Percentiles rank a stretch among this genome's conserved stretches.
phyloP scores from a whole-genome alignment of 2,888 invertebrate genomes.

The Pachydiplax longipennis region DNA sequence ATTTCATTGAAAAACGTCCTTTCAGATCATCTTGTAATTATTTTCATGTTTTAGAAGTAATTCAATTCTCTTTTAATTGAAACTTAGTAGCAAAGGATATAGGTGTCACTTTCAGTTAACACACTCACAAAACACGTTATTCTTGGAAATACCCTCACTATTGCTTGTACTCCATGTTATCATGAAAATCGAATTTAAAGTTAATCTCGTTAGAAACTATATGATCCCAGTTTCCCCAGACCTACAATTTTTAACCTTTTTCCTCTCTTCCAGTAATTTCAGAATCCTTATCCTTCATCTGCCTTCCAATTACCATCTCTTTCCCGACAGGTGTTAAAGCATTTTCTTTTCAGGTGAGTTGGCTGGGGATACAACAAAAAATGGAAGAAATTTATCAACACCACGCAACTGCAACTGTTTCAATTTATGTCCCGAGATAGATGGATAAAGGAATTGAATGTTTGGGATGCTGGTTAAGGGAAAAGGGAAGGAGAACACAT shows the following conservation, averaged over 20 bases:
- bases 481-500: conserved; percentile 20
- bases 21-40: background rate
- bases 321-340: conserved; percentile 39
- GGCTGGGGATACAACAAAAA: conserved; percentile 43
- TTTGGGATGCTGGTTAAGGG: conserved; percentile 36
- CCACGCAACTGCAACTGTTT: conserved; percentile 20
- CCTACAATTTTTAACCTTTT: background rate
- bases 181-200: conserved; percentile 1
- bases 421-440: conserved; percentile 30
- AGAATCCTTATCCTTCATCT: conserved; percentile 38
- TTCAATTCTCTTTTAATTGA: background rate
- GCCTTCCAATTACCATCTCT: conserved; percentile 22
- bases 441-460: conserved; percentile 26
- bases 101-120: background rate
- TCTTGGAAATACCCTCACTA: background rate
- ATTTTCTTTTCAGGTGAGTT: conserved; percentile 44
- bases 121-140: background rate
- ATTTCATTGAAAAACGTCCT: background rate
- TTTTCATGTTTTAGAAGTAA: background rate
- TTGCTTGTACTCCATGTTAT: background rate
- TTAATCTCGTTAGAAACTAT: conserved; percentile 1
- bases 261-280: conserved; percentile 14
- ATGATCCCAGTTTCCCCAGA: background rate
- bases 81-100: background rate
- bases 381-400: background rate